These are phyloP conservation scores for Toxostoma redivivum DNA, from an alignment of 2,113 vertebrate species.

Conservation along the genomic window DNA sequence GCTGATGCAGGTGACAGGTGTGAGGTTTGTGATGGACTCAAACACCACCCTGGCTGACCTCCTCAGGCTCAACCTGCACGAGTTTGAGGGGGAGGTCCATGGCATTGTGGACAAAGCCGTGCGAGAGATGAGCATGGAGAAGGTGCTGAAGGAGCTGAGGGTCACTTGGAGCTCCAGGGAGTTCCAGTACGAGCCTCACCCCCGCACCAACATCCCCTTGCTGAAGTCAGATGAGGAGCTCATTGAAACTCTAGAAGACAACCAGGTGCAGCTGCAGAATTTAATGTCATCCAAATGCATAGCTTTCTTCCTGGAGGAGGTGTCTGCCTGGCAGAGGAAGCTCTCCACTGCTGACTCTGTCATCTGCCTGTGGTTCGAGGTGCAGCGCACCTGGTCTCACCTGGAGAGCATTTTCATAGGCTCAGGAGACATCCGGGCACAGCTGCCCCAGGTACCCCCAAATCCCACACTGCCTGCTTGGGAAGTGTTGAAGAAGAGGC, in stretches of 20 bases:
- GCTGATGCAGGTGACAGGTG: slow-evolving; percentile 84
- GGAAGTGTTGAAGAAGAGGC: not conserved
- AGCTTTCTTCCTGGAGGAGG: slow-evolving; percentile 89
- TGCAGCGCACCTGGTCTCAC: slow-evolving; percentile 90
- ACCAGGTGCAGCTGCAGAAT: slow-evolving; percentile 96
- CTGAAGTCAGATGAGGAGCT: slow-evolving; percentile 84
- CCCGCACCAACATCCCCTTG: slow-evolving; percentile 74
- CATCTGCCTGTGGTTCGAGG: slow-evolving; percentile 91
- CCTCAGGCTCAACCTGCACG: slow-evolving; percentile 86
- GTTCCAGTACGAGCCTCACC: slow-evolving; percentile 87
- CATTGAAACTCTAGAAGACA: slow-evolving; percentile 91
- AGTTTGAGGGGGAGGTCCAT: slow-evolving; percentile 88
- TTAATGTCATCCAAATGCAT: slow-evolving; percentile 89
- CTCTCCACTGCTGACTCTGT: slow-evolving; percentile 81
- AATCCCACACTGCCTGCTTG: not conserved
- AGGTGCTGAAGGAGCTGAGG: slow-evolving; percentile 78
- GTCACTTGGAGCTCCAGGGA: slow-evolving; percentile 83
- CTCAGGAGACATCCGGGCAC: slow-evolving; percentile 90
- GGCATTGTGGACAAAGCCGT: slow-evolving; percentile 89
- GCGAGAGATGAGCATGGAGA: slow-evolving; percentile 87
- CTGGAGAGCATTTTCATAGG: slow-evolving; percentile 96
- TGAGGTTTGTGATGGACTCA: slow-evolving; percentile 82
- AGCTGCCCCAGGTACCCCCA: slow-evolving; percentile 86
- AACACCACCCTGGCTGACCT: slow-evolving; percentile 86
- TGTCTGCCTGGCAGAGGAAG: slow-evolving; percentile 88